Conservation (phyloP, 2,113 vertebrate species). For the Phocoena sinus region DNA sequence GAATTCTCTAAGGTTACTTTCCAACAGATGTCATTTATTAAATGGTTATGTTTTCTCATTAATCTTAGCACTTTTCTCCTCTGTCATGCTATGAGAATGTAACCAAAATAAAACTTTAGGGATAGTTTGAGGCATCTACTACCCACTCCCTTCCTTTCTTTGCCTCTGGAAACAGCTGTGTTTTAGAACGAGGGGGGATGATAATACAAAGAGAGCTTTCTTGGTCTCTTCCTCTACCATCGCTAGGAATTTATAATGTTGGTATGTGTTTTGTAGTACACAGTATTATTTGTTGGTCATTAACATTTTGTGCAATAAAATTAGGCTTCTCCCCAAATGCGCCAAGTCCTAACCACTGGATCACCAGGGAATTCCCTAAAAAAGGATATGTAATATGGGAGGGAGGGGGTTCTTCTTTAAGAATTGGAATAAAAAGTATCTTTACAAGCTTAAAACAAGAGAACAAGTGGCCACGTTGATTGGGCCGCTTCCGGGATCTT, state of each 20-base stretch:
- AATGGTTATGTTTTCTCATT: neutral
- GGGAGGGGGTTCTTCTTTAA: neutral
- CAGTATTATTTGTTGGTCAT: neutral
- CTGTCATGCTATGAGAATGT: constrained; percentile 2
- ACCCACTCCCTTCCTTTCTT: neutral
- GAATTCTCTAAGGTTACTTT: neutral
- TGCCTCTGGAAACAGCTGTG: constrained; percentile 1
- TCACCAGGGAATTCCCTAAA: neutral
- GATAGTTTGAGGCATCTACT: neutral
- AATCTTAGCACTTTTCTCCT: constrained; percentile 23
- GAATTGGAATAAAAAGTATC: neutral
- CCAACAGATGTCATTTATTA: constrained; percentile 2
- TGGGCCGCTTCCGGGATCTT: neutral
- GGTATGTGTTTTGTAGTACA: neutral
- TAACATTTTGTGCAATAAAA: neutral
- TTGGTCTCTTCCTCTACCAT: neutral
- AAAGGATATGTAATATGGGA: neutral
- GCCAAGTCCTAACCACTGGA: neutral
- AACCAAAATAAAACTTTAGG: neutral
- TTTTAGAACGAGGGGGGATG: neutral
- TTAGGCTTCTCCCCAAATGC: neutral
- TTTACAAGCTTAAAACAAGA: neutral
- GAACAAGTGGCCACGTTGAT: neutral
- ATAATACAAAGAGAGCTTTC: neutral
- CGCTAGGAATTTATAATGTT: neutral